A percentile compares a stretch with the other conserved stretches of the same genome.
Conservation (phyloP, 37 sponge, comb jelly and placozoan species). For the Corticium candelabrum region DNA sequence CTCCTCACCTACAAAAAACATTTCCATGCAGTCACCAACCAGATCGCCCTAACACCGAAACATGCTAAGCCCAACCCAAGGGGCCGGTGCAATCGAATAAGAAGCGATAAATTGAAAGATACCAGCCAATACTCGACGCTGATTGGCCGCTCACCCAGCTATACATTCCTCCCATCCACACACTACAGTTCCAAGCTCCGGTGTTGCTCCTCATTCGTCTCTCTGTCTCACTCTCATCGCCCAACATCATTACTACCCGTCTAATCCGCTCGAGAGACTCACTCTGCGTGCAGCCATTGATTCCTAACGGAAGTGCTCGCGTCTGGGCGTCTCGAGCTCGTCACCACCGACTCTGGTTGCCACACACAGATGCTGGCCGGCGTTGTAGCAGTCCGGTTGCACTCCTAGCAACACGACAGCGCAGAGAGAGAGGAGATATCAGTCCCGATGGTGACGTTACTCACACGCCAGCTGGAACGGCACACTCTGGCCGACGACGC, state of each 20-base stretch:
- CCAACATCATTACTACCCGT: not conserved
- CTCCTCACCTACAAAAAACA: no score
- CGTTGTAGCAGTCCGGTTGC: no score
- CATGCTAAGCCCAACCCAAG: no score
- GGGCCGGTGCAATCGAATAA: no score
- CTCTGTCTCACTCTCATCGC: not conserved
- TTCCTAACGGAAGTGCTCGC: not conserved
- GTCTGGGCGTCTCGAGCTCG: slow-evolving; percentile 8
- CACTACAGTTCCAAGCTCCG: not conserved
- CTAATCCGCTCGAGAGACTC: no score
- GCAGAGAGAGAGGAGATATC: not conserved
- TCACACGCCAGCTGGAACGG: not conserved
- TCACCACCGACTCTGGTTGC: not conserved
- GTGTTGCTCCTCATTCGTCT: not conserved
- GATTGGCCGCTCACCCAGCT: not conserved
- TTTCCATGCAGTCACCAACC: no score
- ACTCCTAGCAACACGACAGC: no score
- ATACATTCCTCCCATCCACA: not conserved
- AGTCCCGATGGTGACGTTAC: not conserved
- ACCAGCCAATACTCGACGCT: no score
- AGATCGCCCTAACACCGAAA: no score
- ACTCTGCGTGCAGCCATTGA: not conserved
- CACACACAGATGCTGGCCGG: not conserved
- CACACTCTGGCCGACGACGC: not conserved
- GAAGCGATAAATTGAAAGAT: no score